Conservation (phyloP, 2,888 invertebrate genomes). For the Schizaphis graminum region DNA sequence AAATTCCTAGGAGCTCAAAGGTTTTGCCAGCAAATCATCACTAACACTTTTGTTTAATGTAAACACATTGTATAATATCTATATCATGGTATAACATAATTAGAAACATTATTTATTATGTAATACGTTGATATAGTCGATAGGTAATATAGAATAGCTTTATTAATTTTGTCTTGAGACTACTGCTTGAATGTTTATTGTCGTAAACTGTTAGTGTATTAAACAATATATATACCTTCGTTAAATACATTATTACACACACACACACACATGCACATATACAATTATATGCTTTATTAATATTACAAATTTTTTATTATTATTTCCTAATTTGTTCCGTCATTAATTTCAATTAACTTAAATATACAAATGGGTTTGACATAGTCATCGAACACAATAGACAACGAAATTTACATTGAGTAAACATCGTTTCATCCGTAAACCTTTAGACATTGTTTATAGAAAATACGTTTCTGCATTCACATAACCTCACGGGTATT, state of each 20-base stretch:
- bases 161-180: neutral
- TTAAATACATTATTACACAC: neutral
- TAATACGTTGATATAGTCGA: neutral
- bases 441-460: constrained; percentile 50
- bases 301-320: neutral
- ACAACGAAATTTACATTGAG: constrained; percentile 41
- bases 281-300: neutral
- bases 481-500: constrained; percentile 11
- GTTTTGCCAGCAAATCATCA: neutral
- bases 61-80: neutral
- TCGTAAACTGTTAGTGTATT: neutral
- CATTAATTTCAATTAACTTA: constrained; percentile 24
- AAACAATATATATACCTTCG: neutral
- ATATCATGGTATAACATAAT: neutral
- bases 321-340: constrained; percentile 24
- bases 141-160: no score
- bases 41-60: neutral
- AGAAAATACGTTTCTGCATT: neutral
- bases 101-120: neutral
- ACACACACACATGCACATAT: neutral
- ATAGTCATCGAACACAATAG: constrained; percentile 56
- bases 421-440: constrained; percentile 58
- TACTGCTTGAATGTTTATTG: neutral
- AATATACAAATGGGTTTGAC: constrained; percentile 41
- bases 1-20: neutral